Base-by-base conservation (phyloP, 2,888 invertebrate species). In the Lasioglossum oenotherae region DNA sequence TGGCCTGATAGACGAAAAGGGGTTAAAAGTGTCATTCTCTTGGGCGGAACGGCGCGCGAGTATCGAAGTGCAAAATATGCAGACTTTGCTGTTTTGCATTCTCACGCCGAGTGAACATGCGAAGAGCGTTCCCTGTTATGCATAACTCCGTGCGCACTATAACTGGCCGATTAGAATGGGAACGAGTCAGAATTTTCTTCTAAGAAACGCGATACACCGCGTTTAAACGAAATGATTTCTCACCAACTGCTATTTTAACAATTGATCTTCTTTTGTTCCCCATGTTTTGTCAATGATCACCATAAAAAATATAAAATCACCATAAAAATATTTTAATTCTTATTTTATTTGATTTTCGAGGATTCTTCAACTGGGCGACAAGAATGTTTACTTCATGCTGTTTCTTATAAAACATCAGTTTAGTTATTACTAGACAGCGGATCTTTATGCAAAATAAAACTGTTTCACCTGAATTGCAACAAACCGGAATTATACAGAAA, bases 61-160 rank as follows among this genome's bases (percentile, higher is more conserved):
- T 87, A 89, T 80, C 87, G 81, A 84, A 77, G 87, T 86, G 90
- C 87, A 90, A 91, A 91, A 91, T 89, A 86, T 91, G 90, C 91
- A 88, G 88, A 86, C 87, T 88, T 86, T 27, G 86, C 80, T 80
- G 64, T 76, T 81, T 84, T 78, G 75, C 82, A 82, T 74, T 49
- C 77, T 82, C 74, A 53, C 82, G 57, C n/a, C 35, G 77, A 60
- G 27, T 44, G 84, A 76, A n/a, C 76, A 53, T 49, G 14, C n/a
- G 49, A 38, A 72, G 38, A 72, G 73, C 38, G 64, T 46, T 53
- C 57, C 80, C 53, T 35, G 23, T 64, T 64, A 31, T 4, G 6
- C 38, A 31, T 16, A 10, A 16, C 35, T 46, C 23, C 46, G n/a
- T 14, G 41, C n/a, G 71, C 41, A n/a, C 4, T 38, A 2, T 41